Percentiles rank a stretch among this genome's conserved stretches.
These are phyloP conservation scores for Enoplosus armatus DNA, from an alignment of 2,797 vertebrate genomes.

Conservation along the genomic window DNA sequence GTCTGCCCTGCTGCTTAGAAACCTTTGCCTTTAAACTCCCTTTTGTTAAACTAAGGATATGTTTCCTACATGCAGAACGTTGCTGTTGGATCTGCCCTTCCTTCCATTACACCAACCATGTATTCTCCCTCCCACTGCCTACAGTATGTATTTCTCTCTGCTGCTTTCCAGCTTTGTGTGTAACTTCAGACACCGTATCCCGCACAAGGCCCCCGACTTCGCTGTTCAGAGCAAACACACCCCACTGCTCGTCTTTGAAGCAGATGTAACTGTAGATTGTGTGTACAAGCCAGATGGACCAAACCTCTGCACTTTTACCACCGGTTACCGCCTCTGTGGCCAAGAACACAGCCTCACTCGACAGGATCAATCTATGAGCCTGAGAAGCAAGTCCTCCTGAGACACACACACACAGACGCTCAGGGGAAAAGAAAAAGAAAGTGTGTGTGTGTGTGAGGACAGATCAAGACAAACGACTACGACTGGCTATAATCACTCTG, in stretches of 20 bases:
- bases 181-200: constrained; percentile 42
- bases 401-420: constrained; percentile 30
- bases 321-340: constrained; percentile 71
- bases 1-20: not conserved
- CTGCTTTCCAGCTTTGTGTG: constrained; percentile 30
- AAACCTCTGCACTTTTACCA: constrained; percentile 61
- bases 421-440: constrained; percentile 10
- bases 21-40: not conserved
- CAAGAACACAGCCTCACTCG: constrained; percentile 51
- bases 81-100: not conserved
- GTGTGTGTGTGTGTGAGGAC: constrained; percentile 4
- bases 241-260: constrained; percentile 51
- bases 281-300: constrained; percentile 45
- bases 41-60: not conserved
- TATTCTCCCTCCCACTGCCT: not conserved
- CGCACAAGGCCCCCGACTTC: constrained; percentile 32
- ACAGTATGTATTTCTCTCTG: not conserved
- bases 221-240: constrained; percentile 45
- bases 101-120: not conserved
- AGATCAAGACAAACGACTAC: constrained; percentile 52
- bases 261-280: constrained; percentile 59
- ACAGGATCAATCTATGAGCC: constrained; percentile 48
- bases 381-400: constrained; percentile 34
- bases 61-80: not conserved
- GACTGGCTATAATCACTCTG: constrained; percentile 65